phyloP scores from a whole-genome alignment of 2,113 vertebrate species.

The Chloropsis cyanopogon region DNA sequence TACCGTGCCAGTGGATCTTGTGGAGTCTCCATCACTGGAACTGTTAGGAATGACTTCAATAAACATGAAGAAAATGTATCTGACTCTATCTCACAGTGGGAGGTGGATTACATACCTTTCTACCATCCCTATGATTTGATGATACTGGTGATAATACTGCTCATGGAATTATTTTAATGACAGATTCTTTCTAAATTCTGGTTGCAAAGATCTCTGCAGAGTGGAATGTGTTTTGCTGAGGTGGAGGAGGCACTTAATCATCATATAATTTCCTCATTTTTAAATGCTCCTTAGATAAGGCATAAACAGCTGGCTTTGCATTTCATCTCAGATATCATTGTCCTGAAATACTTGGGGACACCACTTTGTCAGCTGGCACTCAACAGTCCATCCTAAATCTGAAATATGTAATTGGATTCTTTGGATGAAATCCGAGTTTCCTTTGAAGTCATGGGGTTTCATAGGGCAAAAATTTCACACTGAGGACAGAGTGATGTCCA shows the following conservation, averaged over 20 bases:
- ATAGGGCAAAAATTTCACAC: not conserved
- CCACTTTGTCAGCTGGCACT: conserved; percentile 48
- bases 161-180: not conserved
- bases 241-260: not conserved
- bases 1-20: not conserved
- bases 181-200: not conserved
- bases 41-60: not conserved
- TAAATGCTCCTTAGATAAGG: not conserved
- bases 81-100: not conserved
- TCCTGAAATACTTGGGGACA: conserved; percentile 44
- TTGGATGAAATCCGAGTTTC: not conserved
- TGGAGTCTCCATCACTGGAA: not conserved
- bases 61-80: not conserved
- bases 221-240: not conserved
- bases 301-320: conserved; percentile 37
- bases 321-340: not conserved
- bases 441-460: conserved; percentile 46
- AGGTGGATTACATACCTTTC: not conserved
- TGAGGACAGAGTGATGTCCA: not conserved
- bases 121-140: not conserved
- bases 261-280: conserved; percentile 24
- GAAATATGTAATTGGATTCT: conserved; percentile 49
- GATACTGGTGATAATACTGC: not conserved
- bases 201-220: not conserved
- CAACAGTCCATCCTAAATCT: conserved; percentile 33